Base-by-base conservation (phyloP, 2,888 invertebrate species). In the Phyllotreta striolata region DNA sequence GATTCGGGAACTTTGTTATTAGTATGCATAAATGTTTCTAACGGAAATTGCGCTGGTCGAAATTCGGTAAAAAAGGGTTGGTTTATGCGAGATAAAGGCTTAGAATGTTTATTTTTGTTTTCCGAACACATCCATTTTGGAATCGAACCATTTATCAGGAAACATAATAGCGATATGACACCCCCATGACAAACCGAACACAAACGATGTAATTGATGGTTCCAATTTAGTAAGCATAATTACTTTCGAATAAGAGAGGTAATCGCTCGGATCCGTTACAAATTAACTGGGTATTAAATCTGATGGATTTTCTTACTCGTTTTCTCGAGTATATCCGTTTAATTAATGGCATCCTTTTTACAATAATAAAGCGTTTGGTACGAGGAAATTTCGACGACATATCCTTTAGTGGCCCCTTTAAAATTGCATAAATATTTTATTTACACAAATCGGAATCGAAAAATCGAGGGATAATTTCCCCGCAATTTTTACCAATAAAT, bases 151-250 rank as follows among this genome's bases (percentile, higher is more conserved):
- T 49, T 57, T 58, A 57, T 63, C 55, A 63, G 54, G 44, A 52
- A 64, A 69, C 63, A 66, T 62, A 66, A 56, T 62, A 64, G 64
- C 67, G 56, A 62, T 66, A 65, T 70, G 70, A 73, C 68, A 65
- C 65, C 64, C 65, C 60, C 64, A 58, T 67, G 69, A 70, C 69
- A 71, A 70, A 71, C 66, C 65, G 62, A 68, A 66, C 62, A 4
- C 38, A 52, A 70, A 69, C 71, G 70, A 68, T 66, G 64, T 69
- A 70, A 73, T 72, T 70, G 70, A 73, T 71, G 72, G 66, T 71
- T 71, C 64, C 62, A 69, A 72, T 73, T 72, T 70, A 63, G 69
- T 66, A 69, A 54, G 66, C 66, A 66, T 70, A 71, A 73, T 73
- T 69, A 71, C 68, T 67, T 66, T 66, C 62, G 62, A 66, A 66